Percentiles rank a stretch among this genome's conserved stretches.
These are phyloP conservation scores for Hippoglossus stenolepis DNA, from an alignment of 2,113 vertebrate species.

Conservation along the genomic window DNA sequence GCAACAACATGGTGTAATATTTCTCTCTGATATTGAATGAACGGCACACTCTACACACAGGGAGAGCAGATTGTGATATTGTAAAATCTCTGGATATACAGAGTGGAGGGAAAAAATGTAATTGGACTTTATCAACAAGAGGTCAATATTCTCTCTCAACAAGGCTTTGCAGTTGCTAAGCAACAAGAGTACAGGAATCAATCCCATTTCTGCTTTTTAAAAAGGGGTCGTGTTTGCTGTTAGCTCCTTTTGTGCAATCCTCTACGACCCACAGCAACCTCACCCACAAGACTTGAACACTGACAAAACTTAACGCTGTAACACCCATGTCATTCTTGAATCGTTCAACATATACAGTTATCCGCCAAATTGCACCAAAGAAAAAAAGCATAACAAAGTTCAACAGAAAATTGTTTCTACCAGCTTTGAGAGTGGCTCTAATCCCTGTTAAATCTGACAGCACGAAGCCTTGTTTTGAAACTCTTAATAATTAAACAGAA, in stretches of 20 bases:
- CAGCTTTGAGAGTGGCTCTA: not conserved
- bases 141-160: conserved; percentile 77
- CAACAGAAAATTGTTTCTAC: no score
- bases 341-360: conserved; percentile 19
- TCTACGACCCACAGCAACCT: conserved; percentile 39
- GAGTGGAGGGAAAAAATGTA: conserved; percentile 56
- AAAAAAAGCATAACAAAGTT: no score
- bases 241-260: conserved; percentile 62
- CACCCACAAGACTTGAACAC: conserved; percentile 39
- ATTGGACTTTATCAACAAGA: conserved; percentile 79
- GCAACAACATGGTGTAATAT: conserved; percentile 38
- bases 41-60: conserved; percentile 35
- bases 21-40: conserved; percentile 31
- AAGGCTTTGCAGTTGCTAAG: conserved; percentile 78
- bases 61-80: conserved; percentile 42
- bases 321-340: not conserved
- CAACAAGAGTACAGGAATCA: conserved; percentile 76
- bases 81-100: conserved; percentile 60
- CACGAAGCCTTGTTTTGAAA: not conserved
- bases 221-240: conserved; percentile 68
- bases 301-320: conserved; percentile 28
- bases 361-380: not conserved
- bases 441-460: not conserved
- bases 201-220: conserved; percentile 74
- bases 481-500: no score